Conservation (phyloP, 2,113 vertebrate species). For the Lagopus leucura region DNA sequence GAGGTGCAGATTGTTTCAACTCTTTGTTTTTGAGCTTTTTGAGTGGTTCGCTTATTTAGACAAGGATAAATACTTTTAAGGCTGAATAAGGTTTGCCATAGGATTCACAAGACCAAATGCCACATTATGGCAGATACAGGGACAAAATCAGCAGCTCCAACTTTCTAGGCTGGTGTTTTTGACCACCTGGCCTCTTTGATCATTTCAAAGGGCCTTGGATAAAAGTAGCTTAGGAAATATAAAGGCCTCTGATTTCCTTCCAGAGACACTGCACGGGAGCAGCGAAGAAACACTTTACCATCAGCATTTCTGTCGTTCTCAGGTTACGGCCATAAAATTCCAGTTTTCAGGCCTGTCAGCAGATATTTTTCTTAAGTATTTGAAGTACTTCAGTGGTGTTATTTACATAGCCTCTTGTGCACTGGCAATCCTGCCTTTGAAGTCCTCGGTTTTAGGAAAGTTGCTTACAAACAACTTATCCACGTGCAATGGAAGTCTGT, state of each 20-base stretch:
- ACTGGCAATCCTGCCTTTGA: neutral
- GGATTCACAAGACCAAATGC: neutral
- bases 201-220: conserved; percentile 2
- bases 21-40: neutral
- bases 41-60: neutral
- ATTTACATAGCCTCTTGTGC: neutral
- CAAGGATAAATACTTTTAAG: neutral
- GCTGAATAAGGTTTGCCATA: neutral
- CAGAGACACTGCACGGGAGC: neutral
- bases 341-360: neutral
- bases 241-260: neutral
- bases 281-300: neutral
- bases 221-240: conserved; percentile 18
- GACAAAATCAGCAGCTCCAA: neutral
- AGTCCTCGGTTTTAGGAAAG: neutral
- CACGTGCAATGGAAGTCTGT: neutral
- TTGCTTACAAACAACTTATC: neutral
- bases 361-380: neutral
- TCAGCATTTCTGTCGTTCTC: neutral
- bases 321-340: neutral
- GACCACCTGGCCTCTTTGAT: neutral
- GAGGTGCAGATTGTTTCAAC: neutral
- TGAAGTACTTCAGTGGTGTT: neutral
- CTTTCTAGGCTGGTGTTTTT: neutral
- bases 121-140: accelerated